Conservation (phyloP, 2,113 vertebrate genomes). For the Sinocyclocheilus rhinocerous region DNA sequence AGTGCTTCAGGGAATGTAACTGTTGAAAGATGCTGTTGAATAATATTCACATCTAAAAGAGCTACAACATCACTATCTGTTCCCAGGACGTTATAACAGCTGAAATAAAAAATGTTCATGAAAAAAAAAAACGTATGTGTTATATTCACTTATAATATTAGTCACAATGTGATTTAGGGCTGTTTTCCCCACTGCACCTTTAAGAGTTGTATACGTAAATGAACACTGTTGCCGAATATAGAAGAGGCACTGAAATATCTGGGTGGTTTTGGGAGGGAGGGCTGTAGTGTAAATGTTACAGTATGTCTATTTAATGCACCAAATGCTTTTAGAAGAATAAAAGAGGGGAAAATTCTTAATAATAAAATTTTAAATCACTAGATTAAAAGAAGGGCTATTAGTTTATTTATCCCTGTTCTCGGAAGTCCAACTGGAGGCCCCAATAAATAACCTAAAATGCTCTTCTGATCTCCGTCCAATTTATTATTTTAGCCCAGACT, state of each 20-base stretch:
- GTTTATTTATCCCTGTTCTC: background rate
- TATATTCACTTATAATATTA: background rate
- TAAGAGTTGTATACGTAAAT: background rate
- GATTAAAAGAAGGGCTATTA: conserved; percentile 3
- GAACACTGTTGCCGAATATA: background rate
- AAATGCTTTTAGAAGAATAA: background rate
- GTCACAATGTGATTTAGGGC: background rate
- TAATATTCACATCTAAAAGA: background rate
- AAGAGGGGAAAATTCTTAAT: background rate
- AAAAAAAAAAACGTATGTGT: background rate
- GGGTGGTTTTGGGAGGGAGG: background rate
- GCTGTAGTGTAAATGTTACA: background rate
- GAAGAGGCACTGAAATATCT: background rate
- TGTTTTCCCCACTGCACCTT: background rate
- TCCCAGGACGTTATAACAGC: background rate
- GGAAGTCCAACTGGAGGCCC: background rate
- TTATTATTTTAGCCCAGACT: background rate
- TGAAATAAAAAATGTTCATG: background rate
- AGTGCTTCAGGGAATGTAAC: background rate
- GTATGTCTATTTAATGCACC: background rate
- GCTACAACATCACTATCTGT: background rate
- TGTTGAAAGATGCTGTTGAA: background rate
- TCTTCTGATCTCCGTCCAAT: conserved; percentile 41
- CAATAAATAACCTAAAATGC: conserved; percentile 20
- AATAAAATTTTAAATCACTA: background rate